These are phyloP conservation scores for Aphodius sticticus DNA, from an alignment of 2,888 invertebrate genomes.

Conservation along the genomic window DNA sequence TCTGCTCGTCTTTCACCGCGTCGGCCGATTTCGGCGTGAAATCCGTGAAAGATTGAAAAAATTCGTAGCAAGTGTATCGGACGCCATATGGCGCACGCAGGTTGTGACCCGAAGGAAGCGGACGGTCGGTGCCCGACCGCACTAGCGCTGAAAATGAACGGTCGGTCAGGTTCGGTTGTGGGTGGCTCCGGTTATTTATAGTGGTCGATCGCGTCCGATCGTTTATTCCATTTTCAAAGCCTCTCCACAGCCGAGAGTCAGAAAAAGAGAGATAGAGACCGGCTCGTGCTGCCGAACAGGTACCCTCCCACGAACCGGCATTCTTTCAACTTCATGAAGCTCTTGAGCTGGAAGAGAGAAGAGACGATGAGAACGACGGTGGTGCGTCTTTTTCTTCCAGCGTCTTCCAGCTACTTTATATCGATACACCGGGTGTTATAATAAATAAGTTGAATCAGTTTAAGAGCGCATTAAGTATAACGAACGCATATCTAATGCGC, in stretches of 20 bases:
- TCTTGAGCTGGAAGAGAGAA: too few relatives aligned
- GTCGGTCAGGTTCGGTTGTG: constrained; percentile 30
- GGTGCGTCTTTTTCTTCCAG: too few relatives aligned
- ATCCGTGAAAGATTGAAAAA: constrained; percentile 43
- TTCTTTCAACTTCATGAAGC: constrained; percentile 38
- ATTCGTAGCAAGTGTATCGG: constrained; percentile 33
- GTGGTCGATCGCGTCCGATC: constrained; percentile 19
- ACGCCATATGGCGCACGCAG: constrained; percentile 41
- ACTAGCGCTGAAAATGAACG: neutral
- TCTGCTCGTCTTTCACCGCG: neutral
- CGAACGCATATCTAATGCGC: constrained; percentile 31
- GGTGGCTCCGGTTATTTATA: constrained; percentile 23
- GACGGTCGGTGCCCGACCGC: neutral
- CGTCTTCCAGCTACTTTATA: constrained; percentile 42
- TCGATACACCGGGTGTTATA: constrained; percentile 34
- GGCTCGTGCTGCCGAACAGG: constrained; percentile 41
- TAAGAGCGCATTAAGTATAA: constrained; percentile 35
- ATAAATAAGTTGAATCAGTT: constrained; percentile 41
- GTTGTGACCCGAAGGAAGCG: constrained; percentile 35
- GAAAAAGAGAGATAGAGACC: neutral
- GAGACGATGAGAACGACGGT: too few relatives aligned
- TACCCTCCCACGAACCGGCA: constrained; percentile 45
- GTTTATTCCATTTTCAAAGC: constrained; percentile 14
- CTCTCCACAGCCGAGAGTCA: neutral
- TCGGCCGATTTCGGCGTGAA: constrained; percentile 37